These are phyloP conservation scores for Nymphalis urticae DNA, from an alignment of 2,888 invertebrate species.

Conservation along the genomic window DNA sequence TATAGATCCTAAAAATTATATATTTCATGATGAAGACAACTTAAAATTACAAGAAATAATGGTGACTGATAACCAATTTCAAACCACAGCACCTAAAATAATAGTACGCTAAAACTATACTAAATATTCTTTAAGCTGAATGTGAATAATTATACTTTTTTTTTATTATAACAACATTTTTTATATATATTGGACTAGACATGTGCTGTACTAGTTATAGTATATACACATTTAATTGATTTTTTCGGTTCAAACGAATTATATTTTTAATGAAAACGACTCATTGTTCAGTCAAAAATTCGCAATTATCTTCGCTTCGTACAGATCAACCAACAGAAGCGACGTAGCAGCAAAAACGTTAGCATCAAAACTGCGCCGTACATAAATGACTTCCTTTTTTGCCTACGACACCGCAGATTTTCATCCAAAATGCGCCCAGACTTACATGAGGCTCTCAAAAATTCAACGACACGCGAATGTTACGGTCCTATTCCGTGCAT, in stretches of 20 bases:
- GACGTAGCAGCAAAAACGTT: conserved; percentile 28
- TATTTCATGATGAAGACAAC: not conserved
- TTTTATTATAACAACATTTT: too few relatives aligned
- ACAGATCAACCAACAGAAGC: conserved; percentile 21
- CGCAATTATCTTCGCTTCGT: conserved; percentile 6
- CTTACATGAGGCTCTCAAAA: conserved; percentile 70
- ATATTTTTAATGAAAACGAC: not conserved
- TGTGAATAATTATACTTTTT: too few relatives aligned
- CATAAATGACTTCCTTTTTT: conserved; percentile 56
- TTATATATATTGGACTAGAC: too few relatives aligned
- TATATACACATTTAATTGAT: too few relatives aligned
- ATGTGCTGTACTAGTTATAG: too few relatives aligned
- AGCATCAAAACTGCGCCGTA: conserved; percentile 37
- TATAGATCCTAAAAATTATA: conserved; percentile 43
- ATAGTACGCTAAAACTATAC: too few relatives aligned
- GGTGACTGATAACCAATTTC: not conserved
- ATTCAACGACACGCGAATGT: conserved; percentile 59
- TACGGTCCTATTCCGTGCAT: conserved; percentile 55
- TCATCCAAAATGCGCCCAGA: conserved; percentile 64
- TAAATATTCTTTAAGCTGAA: not conserved
- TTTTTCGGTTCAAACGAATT: not conserved
- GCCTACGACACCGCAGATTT: conserved; percentile 61
- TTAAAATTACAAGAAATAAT: not conserved
- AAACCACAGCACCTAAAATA: not conserved
- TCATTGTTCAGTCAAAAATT: not conserved